Evolutionary conservation across 2,797 vertebrate species (phyloP), one percentile per base, ranked within the genome.

Genomic region (Sciaenops ocellatus): DNA sequence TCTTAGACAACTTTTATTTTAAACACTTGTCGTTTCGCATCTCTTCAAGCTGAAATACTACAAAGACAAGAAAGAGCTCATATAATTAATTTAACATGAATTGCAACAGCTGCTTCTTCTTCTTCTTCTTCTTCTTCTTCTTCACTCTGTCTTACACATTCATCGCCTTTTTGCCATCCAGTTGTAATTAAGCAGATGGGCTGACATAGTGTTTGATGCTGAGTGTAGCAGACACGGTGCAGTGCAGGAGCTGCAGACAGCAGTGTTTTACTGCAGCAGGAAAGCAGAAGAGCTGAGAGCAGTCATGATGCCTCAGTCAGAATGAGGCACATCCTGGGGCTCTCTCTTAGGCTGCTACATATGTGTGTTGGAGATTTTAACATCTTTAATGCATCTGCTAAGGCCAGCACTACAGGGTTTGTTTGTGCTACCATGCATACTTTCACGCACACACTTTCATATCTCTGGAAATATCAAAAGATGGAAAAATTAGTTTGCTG

Each of bases 171-270:
- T 61, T 24, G 8, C n/a, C 22, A 22, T 61, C 74, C 50, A 26
- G n/a, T n/a, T 66, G 65, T 87, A 90, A 92, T 92, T 88, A 93
- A 87, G 50, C 59, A 59, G 78, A 76, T 67, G 64, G 72, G 30
- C 52, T 7, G 41, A 59, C 50, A 16, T 18, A 8, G 24, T 6
- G 46, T 82, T 71, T 81, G 69, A 79, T 80, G 85, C 85, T 85
- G 87, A 92, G 87, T 16, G 64, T 55, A 79, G 85, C 85, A 89
- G 83, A 89, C 84, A 85, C 89, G 92, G 76, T 88, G 90, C 88
- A 88, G 41, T 84, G 80, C 78, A 85, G 83, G 61, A 83, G 75
- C 81, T 87, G 77, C 78, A 75, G 78, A 86, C 56, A 13, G 75
- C 75, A 50, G 70, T 70, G 86, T 90, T 90, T 93, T 78, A 87